These are phyloP conservation scores for Oceanites oceanicus DNA, from an alignment of 2,113 vertebrate genomes.

Conservation along the genomic window DNA sequence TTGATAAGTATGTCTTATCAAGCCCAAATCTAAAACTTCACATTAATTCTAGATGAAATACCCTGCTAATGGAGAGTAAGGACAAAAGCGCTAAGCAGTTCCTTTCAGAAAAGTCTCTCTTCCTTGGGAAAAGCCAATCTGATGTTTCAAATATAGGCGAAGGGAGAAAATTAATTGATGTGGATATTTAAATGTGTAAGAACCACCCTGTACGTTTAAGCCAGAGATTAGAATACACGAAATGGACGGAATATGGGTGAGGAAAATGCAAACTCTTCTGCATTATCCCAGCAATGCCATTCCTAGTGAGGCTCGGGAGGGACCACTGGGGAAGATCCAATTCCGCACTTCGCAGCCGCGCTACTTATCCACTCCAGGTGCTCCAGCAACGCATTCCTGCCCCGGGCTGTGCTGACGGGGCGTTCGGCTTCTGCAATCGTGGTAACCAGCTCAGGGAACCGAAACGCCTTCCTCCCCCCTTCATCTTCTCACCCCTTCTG, in stretches of 20 bases:
- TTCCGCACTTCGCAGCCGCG: neutral
- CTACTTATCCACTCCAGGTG: neutral
- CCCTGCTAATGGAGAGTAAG: neutral
- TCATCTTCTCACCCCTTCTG: neutral
- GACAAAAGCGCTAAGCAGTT: neutral
- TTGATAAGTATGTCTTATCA: neutral
- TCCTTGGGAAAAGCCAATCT: neutral
- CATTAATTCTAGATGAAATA: neutral
- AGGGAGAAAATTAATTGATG: neutral
- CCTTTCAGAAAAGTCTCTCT: neutral
- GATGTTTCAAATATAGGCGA: neutral
- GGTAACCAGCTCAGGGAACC: neutral
- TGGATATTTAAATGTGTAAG: neutral
- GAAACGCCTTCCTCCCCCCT: neutral
- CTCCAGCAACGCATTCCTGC: neutral
- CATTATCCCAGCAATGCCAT: neutral
- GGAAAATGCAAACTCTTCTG: neutral
- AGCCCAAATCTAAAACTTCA: neutral
- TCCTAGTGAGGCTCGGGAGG: neutral
- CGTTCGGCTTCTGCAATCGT: neutral
- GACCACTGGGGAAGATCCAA: neutral
- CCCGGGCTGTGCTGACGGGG: neutral
- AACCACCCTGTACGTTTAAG: neutral
- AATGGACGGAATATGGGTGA: rapidly evolving
- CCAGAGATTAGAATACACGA: neutral